Evolutionary conservation across 1,140 invertebrate species (phyloP).

Genomic region (Drosophila pruinosa): DNA sequence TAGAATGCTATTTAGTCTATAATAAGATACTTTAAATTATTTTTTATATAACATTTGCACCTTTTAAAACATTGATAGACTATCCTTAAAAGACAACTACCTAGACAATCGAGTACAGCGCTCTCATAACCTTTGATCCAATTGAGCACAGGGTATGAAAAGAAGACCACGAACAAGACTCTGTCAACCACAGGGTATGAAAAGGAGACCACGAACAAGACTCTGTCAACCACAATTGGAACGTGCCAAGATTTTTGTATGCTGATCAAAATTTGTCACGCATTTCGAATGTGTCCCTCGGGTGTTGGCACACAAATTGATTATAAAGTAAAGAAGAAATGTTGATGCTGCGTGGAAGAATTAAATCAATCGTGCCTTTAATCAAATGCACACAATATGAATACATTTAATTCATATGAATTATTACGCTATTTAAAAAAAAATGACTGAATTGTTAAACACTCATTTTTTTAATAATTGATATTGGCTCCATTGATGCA

Average conservation of each 20-base stretch:
- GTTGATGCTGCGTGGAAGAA: slow-evolving; percentile 14
- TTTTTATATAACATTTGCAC: background rate
- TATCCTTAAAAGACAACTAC: no score
- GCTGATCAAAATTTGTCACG: slow-evolving; percentile 52
- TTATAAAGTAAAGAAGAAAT: slow-evolving; percentile 31
- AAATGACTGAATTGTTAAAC: background rate
- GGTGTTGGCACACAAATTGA: slow-evolving; percentile 41
- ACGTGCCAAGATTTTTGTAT: slow-evolving; percentile 25
- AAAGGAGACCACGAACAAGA: background rate
- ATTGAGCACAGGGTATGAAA: no score
- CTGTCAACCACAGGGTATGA: background rate
- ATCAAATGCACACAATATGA: background rate
- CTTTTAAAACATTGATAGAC: background rate
- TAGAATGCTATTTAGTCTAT: no score
- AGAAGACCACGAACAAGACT: background rate
- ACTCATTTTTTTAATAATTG: background rate
- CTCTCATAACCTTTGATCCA: no score
- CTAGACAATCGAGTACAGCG: no score
- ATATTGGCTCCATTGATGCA: background rate
- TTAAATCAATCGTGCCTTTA: background rate
- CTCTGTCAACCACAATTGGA: slow-evolving; percentile 6
- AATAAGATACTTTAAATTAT: background rate
- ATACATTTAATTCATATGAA: background rate
- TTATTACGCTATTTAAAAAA: background rate
- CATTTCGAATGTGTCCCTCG: slow-evolving; percentile 33